These are phyloP conservation scores for Laterallus jamaicensis DNA, from an alignment of 2,113 vertebrate genomes.

Conservation along the genomic window DNA sequence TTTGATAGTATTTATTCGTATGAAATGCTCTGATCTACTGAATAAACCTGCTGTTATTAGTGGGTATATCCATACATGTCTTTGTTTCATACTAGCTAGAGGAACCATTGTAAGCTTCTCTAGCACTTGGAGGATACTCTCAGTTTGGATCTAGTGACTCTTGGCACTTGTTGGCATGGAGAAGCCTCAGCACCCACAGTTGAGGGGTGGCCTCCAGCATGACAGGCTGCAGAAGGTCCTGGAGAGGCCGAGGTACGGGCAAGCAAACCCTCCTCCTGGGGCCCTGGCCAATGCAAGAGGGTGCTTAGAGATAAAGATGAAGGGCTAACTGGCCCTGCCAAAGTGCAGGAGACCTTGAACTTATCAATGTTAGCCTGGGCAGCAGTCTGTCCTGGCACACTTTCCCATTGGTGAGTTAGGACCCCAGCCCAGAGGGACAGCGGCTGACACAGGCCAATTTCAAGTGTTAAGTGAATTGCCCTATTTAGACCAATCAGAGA, in stretches of 20 bases:
- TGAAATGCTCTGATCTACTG: neutral
- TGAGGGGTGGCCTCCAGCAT: neutral
- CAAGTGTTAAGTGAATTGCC: neutral
- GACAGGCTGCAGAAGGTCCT: neutral
- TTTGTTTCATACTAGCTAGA: neutral
- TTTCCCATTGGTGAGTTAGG: neutral
- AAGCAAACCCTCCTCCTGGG: neutral
- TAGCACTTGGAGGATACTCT: neutral
- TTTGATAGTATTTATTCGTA: neutral
- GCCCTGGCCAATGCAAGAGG: neutral
- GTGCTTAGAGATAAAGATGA: neutral
- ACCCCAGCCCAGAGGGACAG: neutral
- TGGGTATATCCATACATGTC: neutral
- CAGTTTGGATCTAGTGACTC: neutral
- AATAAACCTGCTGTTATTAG: neutral
- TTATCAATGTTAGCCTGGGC: neutral
- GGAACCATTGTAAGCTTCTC: neutral
- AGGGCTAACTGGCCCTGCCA: neutral
- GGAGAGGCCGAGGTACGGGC: neutral
- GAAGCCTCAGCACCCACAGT: neutral
- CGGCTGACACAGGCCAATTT: neutral
- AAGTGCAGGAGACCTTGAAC: neutral
- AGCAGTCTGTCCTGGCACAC: neutral
- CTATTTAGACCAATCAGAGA: neutral
- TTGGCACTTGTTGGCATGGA: neutral